Base-by-base conservation (phyloP, 2,888 invertebrate genomes). In the Exephanes ischioxanthus region DNA sequence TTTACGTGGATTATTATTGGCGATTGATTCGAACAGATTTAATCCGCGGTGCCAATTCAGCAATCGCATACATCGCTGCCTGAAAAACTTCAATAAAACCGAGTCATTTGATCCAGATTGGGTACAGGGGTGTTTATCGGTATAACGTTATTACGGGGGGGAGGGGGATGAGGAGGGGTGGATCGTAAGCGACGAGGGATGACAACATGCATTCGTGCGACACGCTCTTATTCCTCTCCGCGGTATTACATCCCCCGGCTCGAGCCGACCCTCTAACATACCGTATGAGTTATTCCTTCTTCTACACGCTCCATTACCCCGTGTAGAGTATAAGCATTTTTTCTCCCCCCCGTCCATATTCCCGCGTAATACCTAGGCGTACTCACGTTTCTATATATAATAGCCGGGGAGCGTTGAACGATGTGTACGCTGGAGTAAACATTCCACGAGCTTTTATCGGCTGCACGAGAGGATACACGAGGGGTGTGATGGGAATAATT, bases 41-140 rank as follows among this genome's bases (percentile, higher is more conserved):
- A 76, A 76, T 76, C 33, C 48, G 7, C 33, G n/a, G 11, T 5
- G 53, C 66, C 16, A 80, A 66, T 79, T 9, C 22, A 9, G 45
- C 58, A 70, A 51, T 70, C 51, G 51, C 37, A 72, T 72, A 6
- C 63, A 58, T 63, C 30, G 19, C 37, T n/a, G 76, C 30, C 48
- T 63, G 4, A 53, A 33, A 30, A 68, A 68, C 72, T 80, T 80
- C 80, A 80, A 87, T 87, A 83, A 87, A 87, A 87, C 26, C 86
- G 86, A 85, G 81, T 84, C 80, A 86, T 86, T 84, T 84, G 83
- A 86, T 79, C 78, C 78, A 30, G 61, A 86, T 78, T 82, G 83
- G 83, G 75, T 80, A 70, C 72, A 79, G 72, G 84, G 80, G 87
- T 80, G 86, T 79, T 84, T 87, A 86, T 86, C 81, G 84, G 86